Base-by-base conservation (phyloP, 1,140 invertebrate species). In the Drosophila hydei region DNA sequence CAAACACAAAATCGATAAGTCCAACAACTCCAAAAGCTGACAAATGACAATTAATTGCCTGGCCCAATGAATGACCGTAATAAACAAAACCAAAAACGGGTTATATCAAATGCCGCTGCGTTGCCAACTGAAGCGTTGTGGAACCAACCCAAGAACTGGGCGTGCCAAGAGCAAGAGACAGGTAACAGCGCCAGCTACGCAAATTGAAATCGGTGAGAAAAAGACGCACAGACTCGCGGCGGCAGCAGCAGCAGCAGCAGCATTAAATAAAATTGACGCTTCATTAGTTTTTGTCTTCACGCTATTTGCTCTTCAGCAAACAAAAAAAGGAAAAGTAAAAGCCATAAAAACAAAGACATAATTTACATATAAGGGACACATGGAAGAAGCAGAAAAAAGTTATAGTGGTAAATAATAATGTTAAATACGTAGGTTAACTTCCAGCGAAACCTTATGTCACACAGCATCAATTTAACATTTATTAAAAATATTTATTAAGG, bases 41-140 rank as follows among this genome's bases (percentile, higher is more conserved):
- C 81, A 87, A 87, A 81, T 88, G 74, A 78, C 81, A 87, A 78
- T 87, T 88, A 88, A 88, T 88, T 88, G 81, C 67, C 56, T 56
- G 58, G n/a, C 74, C 77, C 79, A 85, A 85, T 85, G 80, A 77
- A 70, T 16, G 45, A 40, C 48, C 55, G 27, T 21, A 36, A 65
- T 40, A 56, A 67, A 33, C 18, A 16, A 19, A 30, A 30, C 6
- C 14, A 1, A 36, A 43, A 84, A 84, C 77, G 78, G 78, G 78
- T 81, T 83, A 69, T 83, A 69, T 74, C 70, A 73, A 83, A 62
- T 42, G 38, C 38, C 8, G 14, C 38, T 14, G 38, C n/a, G 27
- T 27, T 59, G 69, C 47, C 69, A 51, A 54, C 23, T 61, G 55
- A 72, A 55, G 56, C 70, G 70, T 68, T 55, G 67, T 63, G 52